These are phyloP conservation scores for Autographa gamma DNA, from an alignment of 2,888 invertebrate species.

Conservation along the genomic window DNA sequence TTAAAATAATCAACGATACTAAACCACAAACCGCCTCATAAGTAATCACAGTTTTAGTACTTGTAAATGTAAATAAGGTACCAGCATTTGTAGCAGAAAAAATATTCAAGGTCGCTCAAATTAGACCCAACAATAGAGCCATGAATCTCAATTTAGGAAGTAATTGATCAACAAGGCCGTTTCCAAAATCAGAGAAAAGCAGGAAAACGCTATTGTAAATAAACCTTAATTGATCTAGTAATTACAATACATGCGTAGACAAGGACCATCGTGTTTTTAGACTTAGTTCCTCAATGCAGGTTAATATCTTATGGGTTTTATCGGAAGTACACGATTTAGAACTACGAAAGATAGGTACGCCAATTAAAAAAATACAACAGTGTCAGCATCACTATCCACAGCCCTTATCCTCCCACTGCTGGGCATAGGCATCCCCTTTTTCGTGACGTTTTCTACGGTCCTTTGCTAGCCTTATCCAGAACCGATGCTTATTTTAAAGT, in stretches of 20 bases:
- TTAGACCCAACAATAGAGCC: conserved; percentile 44
- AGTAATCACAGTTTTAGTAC: not conserved
- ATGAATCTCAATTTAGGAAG: conserved; percentile 52
- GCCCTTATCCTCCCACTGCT: no score
- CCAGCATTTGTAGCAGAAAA: conserved; percentile 44
- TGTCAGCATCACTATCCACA: no score
- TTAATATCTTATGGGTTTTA: not conserved
- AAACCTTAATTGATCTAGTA: not conserved
- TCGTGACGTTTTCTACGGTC: no score
- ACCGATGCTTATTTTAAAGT: no score
- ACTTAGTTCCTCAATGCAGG: not conserved
- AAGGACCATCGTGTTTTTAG: not conserved
- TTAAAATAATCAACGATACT: not conserved
- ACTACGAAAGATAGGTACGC: no score
- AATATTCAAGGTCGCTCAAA: conserved; percentile 39
- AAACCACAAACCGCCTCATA: not conserved
- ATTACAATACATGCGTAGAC: not conserved
- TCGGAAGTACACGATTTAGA: no score
- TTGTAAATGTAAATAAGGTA: conserved; percentile 32
- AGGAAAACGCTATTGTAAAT: conserved; percentile 33
- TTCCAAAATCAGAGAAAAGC: conserved; percentile 48
- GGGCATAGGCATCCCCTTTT: no score
- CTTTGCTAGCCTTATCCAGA: no score
- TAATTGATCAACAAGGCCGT: conserved; percentile 51
- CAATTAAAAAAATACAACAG: no score